Base-by-base conservation (phyloP, 2,113 vertebrate species). In the Ptyas mucosa region DNA sequence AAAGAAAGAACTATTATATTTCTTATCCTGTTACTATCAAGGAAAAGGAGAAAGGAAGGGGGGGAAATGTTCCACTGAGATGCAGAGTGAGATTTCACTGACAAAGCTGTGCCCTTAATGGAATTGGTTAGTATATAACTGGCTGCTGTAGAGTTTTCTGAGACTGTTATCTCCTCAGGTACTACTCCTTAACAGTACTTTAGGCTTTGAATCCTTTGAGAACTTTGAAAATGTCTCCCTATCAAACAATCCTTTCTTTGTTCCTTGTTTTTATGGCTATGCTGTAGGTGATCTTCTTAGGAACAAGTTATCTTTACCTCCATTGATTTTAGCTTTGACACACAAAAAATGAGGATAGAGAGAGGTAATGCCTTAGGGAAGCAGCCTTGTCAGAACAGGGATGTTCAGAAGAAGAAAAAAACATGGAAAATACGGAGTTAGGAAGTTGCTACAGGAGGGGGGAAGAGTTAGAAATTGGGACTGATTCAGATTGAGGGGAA, bases 1-100 rank as follows among this genome's bases (percentile, higher is more conserved):
- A 85, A 90, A 86, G 46, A 29, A n/a, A 87, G 81, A 90, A 93
- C n/a, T 61, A 24, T 90, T 55, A 18, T 64, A 87, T 90, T 93
- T 61, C 81, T 52, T 51, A 39, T 85, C 23, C 23, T 61, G 21
- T 61, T 53, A 54, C 18, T 34, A 88, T 3, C 21, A 10, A 51
- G 85, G 54, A 24, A 43, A 93, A 85, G 51, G 39, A 81, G 34
- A 43, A 43, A 43, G 20, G 75, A 43, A 39, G 34, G 14, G 18
- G 6, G 18, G 1, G 3, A 43, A 52, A 29, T 34, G 52, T 49
- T 57, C 89, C 46, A 90, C 53, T 87, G 49, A 87, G 46, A 52
- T 90, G 55, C 26, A n/a, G 14, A 26, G n/a, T 61, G 46, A 57
- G 39, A 52, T 86, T 26, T 86, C 26, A 90, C 12, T 11, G 55